Conservation (phyloP, 2,113 vertebrate genomes). For the Ophiodon elongatus region DNA sequence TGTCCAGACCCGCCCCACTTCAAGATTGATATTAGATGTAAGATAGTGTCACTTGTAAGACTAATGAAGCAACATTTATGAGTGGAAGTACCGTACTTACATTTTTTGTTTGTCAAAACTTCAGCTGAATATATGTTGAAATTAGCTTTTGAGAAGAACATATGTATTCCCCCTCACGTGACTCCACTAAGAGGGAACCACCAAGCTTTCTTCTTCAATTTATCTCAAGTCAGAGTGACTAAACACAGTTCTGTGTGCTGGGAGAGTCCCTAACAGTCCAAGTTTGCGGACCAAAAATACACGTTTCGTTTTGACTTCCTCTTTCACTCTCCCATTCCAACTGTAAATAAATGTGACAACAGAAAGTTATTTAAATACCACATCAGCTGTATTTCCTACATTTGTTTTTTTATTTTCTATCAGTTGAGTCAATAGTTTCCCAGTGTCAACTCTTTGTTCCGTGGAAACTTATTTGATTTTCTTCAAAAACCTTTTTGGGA, state of each 20-base stretch:
- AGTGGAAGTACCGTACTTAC: background rate
- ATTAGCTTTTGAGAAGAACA: background rate
- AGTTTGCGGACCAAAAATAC: constrained; percentile 32
- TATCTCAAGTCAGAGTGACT: background rate
- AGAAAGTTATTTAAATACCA: constrained; percentile 1
- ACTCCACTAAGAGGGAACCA: constrained; percentile 50
- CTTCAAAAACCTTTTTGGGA: background rate
- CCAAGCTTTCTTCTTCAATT: constrained; percentile 18
- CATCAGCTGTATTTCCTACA: background rate
- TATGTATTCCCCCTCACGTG: constrained; percentile 2
- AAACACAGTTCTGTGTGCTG: background rate
- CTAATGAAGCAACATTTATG: background rate
- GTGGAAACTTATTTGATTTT: background rate
- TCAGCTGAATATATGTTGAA: constrained; percentile 7
- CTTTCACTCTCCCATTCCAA: constrained; percentile 47
- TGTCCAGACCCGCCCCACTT: background rate
- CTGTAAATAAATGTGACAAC: background rate
- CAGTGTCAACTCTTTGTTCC: background rate
- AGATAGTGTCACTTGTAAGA: background rate
- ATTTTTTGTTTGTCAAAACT: background rate
- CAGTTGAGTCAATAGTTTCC: background rate
- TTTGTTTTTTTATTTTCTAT: background rate
- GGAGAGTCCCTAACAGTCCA: constrained; percentile 69
- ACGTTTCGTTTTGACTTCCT: constrained; percentile 64
- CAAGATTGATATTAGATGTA: background rate